Conservation (phyloP, 2,113 vertebrate genomes). For the Misgurnus mizolepis region DNA sequence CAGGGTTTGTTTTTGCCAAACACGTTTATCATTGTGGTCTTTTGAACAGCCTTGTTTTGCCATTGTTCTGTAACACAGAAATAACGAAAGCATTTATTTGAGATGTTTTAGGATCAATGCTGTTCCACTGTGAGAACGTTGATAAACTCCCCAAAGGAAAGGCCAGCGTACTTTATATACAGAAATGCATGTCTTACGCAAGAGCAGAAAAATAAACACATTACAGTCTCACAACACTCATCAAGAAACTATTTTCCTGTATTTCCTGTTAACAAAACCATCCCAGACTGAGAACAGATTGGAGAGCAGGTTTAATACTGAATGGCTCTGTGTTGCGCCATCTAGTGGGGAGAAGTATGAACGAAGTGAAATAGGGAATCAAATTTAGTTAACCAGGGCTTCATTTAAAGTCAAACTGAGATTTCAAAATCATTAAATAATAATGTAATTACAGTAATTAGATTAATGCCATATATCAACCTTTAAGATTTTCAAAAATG, state of each 20-base stretch:
- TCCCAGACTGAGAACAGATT: not conserved
- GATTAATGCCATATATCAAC: too few relatives aligned
- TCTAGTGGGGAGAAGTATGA: not conserved
- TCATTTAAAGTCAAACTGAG: too few relatives aligned
- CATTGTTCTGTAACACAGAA: not conserved
- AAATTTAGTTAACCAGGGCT: too few relatives aligned
- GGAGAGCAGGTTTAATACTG: not conserved
- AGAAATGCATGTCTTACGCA: not conserved
- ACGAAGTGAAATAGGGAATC: too few relatives aligned
- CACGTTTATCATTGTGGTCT: constrained; percentile 7
- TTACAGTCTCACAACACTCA: constrained; percentile 74
- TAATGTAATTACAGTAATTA: too few relatives aligned
- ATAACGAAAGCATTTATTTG: not conserved
- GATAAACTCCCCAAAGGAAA: not conserved
- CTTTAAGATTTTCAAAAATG: too few relatives aligned
- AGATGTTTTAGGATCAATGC: not conserved
- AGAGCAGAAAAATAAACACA: not conserved
- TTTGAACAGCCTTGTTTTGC: not conserved
- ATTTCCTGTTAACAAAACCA: not conserved
- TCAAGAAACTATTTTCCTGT: constrained; percentile 6
- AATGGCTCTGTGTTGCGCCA: not conserved
- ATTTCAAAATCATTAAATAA: too few relatives aligned
- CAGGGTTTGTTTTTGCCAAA: not conserved
- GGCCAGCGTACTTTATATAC: not conserved
- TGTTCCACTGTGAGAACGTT: not conserved